Base-by-base conservation (phyloP, 64 coral and sea anemone genomes). In the Stichodactyla mertensii region DNA sequence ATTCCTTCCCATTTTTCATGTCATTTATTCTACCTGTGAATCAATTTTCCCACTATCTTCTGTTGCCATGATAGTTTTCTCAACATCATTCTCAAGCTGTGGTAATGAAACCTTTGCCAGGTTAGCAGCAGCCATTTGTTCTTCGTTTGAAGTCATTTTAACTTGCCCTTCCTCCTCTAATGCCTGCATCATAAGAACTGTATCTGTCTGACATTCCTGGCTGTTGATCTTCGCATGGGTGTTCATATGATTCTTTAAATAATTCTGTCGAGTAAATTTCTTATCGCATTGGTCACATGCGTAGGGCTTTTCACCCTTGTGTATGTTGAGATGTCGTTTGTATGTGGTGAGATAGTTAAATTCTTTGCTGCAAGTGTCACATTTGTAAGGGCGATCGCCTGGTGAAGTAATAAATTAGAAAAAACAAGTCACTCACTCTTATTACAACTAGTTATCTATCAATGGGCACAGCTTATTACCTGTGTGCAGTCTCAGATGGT, bases 321-420 rank as follows among this genome's bases (percentile, higher is more conserved):
- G 96, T 23, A 99, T 99, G 86, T 99, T 99, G 26, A 94, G 91
- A 55, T 99, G 96, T n/a, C 96, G 92, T 88, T 99, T 99, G 86
- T 99, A 99, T 6, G 96, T 99, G 6, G 96, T 99, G 27, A 99
- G 93, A 78, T 99, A 99, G 64, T 99, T 99, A 67, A 99, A 99
- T 85, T 99, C 92, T 26, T 99, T 99, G n/a, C 58, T 61, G 56
- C 96, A 99, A 8, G 93, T 89, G 5, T 99, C 93, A 77, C 96
- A 99, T 77, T 99, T 99, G 56, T 99, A 99, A 13, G 96, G 96
- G 4, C 96, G 93, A 66, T 92, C 93, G 83, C 96, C 96, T 96
- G 57, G 69, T 52, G 36, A 51, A 51, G 8, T n/a, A 61, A 4
- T 66, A 5, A 66, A 6, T n/a, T 69, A 69, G 24, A 8, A 10